Percentiles rank a stretch among this genome's conserved stretches.
Conservation (phyloP, 2,888 invertebrate species). For the Eulithis testata region DNA sequence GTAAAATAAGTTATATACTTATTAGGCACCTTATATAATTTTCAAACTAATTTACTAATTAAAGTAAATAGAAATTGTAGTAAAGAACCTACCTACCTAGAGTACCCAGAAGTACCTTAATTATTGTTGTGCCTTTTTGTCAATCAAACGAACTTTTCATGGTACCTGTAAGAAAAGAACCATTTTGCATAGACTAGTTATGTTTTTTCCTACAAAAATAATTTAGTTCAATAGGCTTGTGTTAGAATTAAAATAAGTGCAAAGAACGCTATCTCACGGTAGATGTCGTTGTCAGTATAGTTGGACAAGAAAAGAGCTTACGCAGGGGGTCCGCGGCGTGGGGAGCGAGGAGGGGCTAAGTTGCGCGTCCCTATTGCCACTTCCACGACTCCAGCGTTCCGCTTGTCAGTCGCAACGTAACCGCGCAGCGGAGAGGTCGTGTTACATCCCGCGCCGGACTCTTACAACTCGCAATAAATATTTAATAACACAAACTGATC, state of each 20-base stretch:
- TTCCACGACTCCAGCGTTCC: slow-evolving; percentile 71
- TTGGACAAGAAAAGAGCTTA: slow-evolving; percentile 56
- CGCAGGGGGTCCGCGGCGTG: slow-evolving; percentile 59
- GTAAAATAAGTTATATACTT: too few species aligned
- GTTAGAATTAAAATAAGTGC: neutral
- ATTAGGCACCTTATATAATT: too few species aligned
- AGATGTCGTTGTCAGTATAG: slow-evolving; percentile 65
- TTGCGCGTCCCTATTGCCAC: slow-evolving; percentile 78
- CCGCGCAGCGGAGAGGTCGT: slow-evolving; percentile 70
- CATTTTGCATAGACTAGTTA: too few species aligned
- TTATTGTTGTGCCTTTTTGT: too few species aligned
- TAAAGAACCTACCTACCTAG: too few species aligned
- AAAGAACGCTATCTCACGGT: slow-evolving; percentile 56
- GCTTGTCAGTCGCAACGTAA: slow-evolving; percentile 78
- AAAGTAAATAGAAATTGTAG: too few species aligned
- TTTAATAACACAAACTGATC: slow-evolving; percentile 73
- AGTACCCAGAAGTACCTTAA: too few species aligned
- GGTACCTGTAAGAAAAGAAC: too few species aligned
- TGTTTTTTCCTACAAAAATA: too few species aligned
- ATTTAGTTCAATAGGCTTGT: neutral
- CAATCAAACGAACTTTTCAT: too few species aligned
- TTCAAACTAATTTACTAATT: too few species aligned
- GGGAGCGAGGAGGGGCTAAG: slow-evolving; percentile 53
- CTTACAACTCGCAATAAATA: slow-evolving; percentile 75
- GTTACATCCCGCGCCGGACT: slow-evolving; percentile 63